phyloP scores from a whole-genome alignment of 2,113 vertebrate species.

The Microcebus murinus region DNA sequence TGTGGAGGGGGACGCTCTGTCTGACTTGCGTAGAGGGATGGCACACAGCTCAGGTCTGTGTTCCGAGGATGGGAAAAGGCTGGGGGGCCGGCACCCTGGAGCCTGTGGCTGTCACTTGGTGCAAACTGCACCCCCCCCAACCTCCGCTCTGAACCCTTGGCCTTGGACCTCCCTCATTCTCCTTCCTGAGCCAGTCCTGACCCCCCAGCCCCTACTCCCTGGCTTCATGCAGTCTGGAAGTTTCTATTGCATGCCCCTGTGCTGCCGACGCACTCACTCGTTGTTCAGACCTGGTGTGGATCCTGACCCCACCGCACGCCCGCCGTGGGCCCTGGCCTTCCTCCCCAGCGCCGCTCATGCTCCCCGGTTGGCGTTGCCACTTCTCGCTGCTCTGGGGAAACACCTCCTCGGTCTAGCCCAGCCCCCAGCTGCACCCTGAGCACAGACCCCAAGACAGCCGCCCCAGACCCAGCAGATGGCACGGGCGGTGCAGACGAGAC shows the following conservation, averaged over 20 bases:
- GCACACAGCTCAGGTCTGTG: accelerated
- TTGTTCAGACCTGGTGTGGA: accelerated
- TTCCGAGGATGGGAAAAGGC: neutral
- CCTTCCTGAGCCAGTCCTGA: neutral
- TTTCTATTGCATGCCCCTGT: accelerated
- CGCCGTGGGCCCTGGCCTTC: neutral
- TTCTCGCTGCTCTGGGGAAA: neutral
- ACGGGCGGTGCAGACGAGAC: accelerated
- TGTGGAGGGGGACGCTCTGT: accelerated
- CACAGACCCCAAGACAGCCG: accelerated
- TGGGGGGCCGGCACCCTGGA: neutral
- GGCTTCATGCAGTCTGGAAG: neutral
- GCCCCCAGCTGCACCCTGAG: neutral
- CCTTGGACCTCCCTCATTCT: neutral
- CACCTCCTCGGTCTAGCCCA: no score
- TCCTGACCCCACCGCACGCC: no score
- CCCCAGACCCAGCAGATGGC: neutral
- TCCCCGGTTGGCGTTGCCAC: accelerated
- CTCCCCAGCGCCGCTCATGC: neutral
- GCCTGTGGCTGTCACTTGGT: neutral
- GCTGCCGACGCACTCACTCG: accelerated
- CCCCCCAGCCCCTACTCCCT: neutral
- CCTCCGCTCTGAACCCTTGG: neutral
- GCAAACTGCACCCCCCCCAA: no score
- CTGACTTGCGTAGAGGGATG: accelerated